Base-by-base conservation (phyloP, 2,113 vertebrate species). In the Xiphias gladius region DNA sequence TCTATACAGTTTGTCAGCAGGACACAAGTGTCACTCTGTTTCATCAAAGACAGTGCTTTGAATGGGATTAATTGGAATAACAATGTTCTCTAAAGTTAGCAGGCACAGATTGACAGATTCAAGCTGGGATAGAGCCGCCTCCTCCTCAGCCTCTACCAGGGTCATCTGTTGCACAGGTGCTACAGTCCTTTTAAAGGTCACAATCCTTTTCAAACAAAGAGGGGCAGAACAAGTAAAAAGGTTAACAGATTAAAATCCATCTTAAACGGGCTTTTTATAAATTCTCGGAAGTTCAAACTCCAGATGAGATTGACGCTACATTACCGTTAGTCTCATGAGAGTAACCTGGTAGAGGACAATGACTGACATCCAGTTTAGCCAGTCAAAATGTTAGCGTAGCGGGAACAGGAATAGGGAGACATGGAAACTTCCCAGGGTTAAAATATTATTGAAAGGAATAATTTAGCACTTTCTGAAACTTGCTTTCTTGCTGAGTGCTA, bases 51-150 rank as follows among this genome's bases (percentile, higher is more conserved):
- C 55, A 26, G 9, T 28, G 14, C 32, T 80, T 71, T 76, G 68
- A 84, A 82, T 71, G 35, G 12, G 26, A 79, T 83, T 82, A 70
- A 87, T 80, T 80, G 26, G 57, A 82, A 83, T 84, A 37, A 61
- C 57, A 26, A 63, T 62, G 35, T 62, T 75, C 39, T 82, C 2
- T 59, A 24, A n/a, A 55, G 35, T 82, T 46, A 32, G 50, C 10
- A 39, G 41, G 22, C 4, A 24, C 17, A 77, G 46, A 79, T 28
- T 84, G 46, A 89, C 46, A 48, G 57, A 84, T 62, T 81, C 62
- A 79, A 50, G 52, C 70, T 79, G 67, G 48, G 59, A 35, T 75
- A 57, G 37, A 61, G 35, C 3, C 12, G 2, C 41, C 41, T 75
- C 76, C 19, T 77, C 48, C 20, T 73, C 50, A 26, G 62, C 52